Evolutionary conservation across 2,888 invertebrate genomes (phyloP).

Genomic region (Tenthredo scrophulariae): DNA sequence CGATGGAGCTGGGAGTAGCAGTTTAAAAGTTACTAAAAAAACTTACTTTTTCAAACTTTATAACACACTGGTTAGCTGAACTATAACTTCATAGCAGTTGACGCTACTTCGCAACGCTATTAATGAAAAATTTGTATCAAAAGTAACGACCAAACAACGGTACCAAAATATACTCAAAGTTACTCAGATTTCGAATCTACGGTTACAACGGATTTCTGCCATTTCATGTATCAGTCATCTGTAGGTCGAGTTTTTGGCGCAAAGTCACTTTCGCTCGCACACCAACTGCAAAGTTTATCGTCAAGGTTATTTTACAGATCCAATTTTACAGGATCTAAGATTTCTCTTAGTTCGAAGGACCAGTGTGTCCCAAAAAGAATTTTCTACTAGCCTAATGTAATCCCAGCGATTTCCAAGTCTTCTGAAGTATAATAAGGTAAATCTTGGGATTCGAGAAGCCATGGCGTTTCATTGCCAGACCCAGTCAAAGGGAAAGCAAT

Average conservation of each 20-base stretch:
- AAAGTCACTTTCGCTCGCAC: neutral
- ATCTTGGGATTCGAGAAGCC: neutral
- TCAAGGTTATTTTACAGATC: neutral
- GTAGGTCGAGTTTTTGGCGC: neutral
- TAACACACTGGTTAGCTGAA: neutral
- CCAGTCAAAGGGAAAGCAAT: neutral
- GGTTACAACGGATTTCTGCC: neutral
- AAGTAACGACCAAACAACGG: neutral
- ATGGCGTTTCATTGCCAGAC: neutral
- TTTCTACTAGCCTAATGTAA: neutral
- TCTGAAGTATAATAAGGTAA: neutral
- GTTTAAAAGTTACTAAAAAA: neutral
- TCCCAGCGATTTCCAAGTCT: neutral
- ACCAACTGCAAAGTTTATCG: neutral
- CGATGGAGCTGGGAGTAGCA: neutral
- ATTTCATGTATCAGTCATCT: neutral
- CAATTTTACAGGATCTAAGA: neutral
- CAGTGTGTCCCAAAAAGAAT: neutral
- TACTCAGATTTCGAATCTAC: neutral
- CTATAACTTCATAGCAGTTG: neutral
- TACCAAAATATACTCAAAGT: neutral
- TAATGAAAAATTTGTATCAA: neutral
- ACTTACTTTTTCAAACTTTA: neutral
- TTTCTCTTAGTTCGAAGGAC: neutral
- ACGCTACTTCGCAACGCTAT: conserved; percentile 7